These are phyloP conservation scores for Amphiprion clarkii DNA, from an alignment of 2,797 vertebrate species.

Conservation along the genomic window DNA sequence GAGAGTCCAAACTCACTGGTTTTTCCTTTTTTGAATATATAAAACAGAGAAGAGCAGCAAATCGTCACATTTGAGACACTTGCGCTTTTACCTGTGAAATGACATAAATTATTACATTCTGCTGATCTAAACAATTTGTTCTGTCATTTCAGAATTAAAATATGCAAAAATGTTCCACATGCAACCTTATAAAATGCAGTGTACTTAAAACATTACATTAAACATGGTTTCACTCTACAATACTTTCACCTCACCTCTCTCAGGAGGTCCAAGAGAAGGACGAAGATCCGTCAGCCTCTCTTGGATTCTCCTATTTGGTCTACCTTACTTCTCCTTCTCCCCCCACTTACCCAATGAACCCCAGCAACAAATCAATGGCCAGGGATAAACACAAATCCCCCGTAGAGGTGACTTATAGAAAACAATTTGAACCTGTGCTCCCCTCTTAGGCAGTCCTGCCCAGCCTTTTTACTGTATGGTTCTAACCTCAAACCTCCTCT, in stretches of 20 bases:
- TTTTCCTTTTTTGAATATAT: neutral
- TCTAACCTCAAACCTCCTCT: slow-evolving; percentile 80
- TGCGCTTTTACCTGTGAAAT: neutral
- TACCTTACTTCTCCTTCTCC: slow-evolving; percentile 47
- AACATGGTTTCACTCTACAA: slow-evolving; percentile 20
- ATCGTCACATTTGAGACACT: neutral
- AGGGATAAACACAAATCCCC: slow-evolving; percentile 82
- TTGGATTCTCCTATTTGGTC: slow-evolving; percentile 61
- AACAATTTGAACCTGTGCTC: slow-evolving; percentile 81
- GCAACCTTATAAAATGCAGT: neutral
- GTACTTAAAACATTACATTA: neutral
- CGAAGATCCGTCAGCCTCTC: slow-evolving; percentile 44
- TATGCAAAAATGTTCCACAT: neutral
- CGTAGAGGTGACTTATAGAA: slow-evolving; percentile 84
- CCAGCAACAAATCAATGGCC: slow-evolving; percentile 81
- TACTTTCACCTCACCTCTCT: slow-evolving; percentile 20
- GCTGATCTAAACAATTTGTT: neutral
- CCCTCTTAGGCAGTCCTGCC: slow-evolving; percentile 64
- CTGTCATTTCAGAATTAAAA: neutral
- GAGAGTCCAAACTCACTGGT: neutral
- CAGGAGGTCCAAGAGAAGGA: slow-evolving; percentile 56
- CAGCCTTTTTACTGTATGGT: slow-evolving; percentile 74
- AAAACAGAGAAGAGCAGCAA: neutral
- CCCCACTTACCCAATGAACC: slow-evolving; percentile 68
- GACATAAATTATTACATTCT: neutral